Percentiles rank a stretch among this genome's conserved stretches.
Evolutionary conservation across 2,888 invertebrate genomes (phyloP).

Genomic region (Phyllotreta striolata): DNA sequence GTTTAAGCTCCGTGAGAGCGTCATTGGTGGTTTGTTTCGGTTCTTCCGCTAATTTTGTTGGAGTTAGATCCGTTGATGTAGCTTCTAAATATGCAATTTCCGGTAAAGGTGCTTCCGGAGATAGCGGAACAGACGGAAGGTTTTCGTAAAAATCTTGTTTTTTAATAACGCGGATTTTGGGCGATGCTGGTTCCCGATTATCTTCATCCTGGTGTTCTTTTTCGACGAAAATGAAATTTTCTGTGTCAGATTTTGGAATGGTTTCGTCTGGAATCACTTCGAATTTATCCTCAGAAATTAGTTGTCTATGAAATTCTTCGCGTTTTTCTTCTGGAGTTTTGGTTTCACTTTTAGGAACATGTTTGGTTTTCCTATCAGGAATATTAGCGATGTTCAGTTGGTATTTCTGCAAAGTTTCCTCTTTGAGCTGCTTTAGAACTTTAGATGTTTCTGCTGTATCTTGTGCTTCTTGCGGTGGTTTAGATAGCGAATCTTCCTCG

Average conservation of each 20-base stretch:
- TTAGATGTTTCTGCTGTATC: slow-evolving; percentile 20
- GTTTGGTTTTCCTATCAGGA: slow-evolving; percentile 29
- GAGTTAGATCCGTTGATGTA: slow-evolving; percentile 10
- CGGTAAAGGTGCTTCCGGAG: slow-evolving; percentile 38
- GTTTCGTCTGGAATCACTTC: slow-evolving; percentile 7
- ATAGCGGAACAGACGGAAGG: slow-evolving; percentile 30
- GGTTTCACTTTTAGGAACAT: not conserved
- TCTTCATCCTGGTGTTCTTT: slow-evolving; percentile 7
- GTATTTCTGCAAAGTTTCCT: slow-evolving; percentile 45
- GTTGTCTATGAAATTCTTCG: not conserved
- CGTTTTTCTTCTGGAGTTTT: slow-evolving; percentile 15
- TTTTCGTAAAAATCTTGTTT: slow-evolving; percentile 18
- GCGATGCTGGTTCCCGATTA: not conserved
- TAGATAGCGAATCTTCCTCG: slow-evolving; percentile 5
- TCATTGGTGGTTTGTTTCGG: slow-evolving; percentile 13
- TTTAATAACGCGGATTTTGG: slow-evolving; percentile 2
- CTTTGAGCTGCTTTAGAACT: slow-evolving; percentile 42
- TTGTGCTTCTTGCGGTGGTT: slow-evolving; percentile 10
- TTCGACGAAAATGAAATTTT: slow-evolving; percentile 14
- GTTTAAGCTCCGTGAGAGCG: slow-evolving; percentile 30
- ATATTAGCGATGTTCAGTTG: slow-evolving; percentile 40
- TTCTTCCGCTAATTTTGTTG: not conserved
- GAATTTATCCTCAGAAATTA: slow-evolving; percentile 5
- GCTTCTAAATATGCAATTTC: slow-evolving; percentile 39
- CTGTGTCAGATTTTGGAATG: not conserved